These are phyloP conservation scores for Poecile atricapillus DNA, from an alignment of 2,113 vertebrate genomes.

Conservation along the genomic window DNA sequence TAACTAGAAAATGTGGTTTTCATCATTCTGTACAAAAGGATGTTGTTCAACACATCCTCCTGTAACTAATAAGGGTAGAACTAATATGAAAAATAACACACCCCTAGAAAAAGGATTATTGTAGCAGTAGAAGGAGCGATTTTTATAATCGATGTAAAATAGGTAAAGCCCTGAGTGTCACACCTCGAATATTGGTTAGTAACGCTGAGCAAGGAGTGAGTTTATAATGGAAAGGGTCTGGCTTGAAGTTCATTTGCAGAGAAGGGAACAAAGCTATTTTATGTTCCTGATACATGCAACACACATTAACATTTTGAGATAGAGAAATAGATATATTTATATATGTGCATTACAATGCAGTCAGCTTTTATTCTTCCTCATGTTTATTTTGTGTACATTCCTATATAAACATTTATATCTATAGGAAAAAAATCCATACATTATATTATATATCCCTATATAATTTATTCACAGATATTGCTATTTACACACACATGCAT, in stretches of 20 bases:
- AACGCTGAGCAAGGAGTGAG: conserved; percentile 12
- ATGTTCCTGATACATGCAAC: neutral
- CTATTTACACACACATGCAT: accelerated
- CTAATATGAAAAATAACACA: conserved; percentile 47
- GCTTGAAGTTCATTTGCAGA: conserved; percentile 5
- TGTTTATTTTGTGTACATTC: neutral
- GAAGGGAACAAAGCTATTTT: neutral
- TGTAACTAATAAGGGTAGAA: conserved; percentile 48
- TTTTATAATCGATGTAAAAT: conserved; percentile 58
- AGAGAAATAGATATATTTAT: neutral
- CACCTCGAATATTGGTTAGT: conserved; percentile 61
- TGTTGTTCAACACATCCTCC: conserved; percentile 30
- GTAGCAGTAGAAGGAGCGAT: neutral
- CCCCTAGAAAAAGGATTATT: conserved; percentile 31
- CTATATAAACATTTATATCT: neutral
- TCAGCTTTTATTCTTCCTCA: neutral
- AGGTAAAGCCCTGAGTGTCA: conserved; percentile 43
- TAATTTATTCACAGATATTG: neutral
- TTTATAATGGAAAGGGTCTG: neutral
- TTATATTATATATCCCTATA: neutral
- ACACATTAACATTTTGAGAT: neutral
- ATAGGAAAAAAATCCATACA: neutral
- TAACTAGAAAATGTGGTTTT: conserved; percentile 52
- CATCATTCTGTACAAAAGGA: neutral
- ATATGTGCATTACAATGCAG: neutral